Percentiles rank a stretch among this genome's conserved stretches.
Evolutionary conservation across 37 sponge, comb jelly and placozoan species (phyloP).

Genomic region (Chondrosia reniformis): DNA sequence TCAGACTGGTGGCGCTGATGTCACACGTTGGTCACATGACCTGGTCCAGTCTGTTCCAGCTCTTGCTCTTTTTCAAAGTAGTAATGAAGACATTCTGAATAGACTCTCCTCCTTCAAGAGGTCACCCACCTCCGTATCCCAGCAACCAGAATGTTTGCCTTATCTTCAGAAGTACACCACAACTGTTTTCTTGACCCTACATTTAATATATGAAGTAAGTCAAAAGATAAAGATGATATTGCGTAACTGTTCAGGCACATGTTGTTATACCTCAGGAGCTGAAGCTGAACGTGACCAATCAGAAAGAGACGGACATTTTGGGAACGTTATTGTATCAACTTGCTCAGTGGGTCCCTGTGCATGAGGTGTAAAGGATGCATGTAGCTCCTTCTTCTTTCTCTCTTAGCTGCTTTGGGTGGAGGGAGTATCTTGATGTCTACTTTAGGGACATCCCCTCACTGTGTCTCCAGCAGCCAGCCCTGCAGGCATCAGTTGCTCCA

Average conservation of each 20-base stretch:
- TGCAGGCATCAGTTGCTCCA: neutral
- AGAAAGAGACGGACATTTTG: neutral
- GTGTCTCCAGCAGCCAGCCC: neutral
- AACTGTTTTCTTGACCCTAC: neutral
- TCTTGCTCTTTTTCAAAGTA: too few relatives aligned
- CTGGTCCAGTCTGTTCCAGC: too few relatives aligned
- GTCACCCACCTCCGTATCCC: too few relatives aligned
- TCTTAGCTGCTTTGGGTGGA: neutral
- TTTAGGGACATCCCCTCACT: neutral
- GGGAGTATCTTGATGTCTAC: neutral
- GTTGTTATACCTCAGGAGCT: constrained; percentile 6
- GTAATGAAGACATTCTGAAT: too few relatives aligned
- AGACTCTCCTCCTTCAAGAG: too few relatives aligned
- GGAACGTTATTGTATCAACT: neutral
- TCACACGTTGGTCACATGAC: too few relatives aligned
- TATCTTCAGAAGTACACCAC: neutral
- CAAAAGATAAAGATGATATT: too few relatives aligned
- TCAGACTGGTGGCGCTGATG: too few relatives aligned
- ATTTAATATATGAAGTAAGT: neutral
- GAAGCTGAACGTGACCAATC: neutral
- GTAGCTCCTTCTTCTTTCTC: neutral
- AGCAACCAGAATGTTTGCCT: neutral
- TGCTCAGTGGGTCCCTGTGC: neutral
- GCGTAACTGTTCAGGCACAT: neutral
- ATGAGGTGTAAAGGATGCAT: neutral